phyloP scores from a whole-genome alignment of 2,113 vertebrate species.

The Ammodytes dubius region DNA sequence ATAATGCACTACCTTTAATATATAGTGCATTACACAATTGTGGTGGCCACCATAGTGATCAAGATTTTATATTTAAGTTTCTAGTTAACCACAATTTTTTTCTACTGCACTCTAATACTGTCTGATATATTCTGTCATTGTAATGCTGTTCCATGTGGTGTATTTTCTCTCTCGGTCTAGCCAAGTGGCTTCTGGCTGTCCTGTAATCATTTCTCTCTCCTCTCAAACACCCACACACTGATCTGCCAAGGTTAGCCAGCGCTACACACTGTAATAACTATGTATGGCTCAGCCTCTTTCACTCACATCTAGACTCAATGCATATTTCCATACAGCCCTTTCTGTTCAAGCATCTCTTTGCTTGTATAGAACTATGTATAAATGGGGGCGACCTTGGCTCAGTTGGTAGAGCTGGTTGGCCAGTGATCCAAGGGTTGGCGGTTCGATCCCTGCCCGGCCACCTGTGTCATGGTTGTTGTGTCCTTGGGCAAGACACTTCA shows the following conservation, averaged over 20 bases:
- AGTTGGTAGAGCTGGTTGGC: too few species aligned
- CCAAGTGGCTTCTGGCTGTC: slow-evolving; percentile 44
- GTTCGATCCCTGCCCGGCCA: too few species aligned
- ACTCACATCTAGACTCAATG: neutral
- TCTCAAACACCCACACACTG: slow-evolving; percentile 42
- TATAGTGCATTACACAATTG: too few species aligned
- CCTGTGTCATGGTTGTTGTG: too few species aligned
- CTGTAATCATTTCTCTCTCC: slow-evolving; percentile 37
- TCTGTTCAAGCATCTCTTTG: neutral
- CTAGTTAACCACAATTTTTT: neutral
- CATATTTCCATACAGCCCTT: neutral
- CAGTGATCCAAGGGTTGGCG: too few species aligned
- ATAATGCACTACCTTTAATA: too few species aligned
- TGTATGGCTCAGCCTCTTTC: neutral
- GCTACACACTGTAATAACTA: slow-evolving; percentile 2
- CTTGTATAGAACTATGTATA: too few species aligned
- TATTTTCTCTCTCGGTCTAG: slow-evolving; percentile 8
- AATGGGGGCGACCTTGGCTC: too few species aligned
- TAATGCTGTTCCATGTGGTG: neutral
- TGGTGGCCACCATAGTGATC: neutral
- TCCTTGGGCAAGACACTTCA: too few species aligned
- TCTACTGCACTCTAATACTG: neutral
- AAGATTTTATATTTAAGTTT: neutral
- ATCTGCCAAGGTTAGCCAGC: slow-evolving; percentile 29
- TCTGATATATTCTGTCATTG: neutral